Evolutionary conservation across 2,888 invertebrate species (phyloP).

Genomic region (Sicus ferrugineus): DNA sequence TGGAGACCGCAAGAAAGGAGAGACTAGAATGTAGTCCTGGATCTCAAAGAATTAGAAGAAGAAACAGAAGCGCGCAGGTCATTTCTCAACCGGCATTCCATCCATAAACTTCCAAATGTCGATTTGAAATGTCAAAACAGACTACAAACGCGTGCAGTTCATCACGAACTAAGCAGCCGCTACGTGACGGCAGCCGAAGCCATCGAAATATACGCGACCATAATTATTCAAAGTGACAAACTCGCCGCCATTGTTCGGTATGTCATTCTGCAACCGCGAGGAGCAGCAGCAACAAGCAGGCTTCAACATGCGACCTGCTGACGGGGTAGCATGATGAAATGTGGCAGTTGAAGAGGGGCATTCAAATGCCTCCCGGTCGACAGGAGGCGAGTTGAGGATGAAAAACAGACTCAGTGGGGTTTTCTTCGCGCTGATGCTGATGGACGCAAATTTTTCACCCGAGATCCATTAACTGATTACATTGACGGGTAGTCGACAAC

Average conservation of each 20-base stretch:
- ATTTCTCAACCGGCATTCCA: background rate
- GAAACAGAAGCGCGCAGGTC: background rate
- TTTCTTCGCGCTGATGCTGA: background rate
- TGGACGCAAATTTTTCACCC: background rate
- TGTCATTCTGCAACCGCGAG: background rate
- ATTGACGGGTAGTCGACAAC: background rate
- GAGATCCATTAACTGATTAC: background rate
- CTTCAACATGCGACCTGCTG: background rate
- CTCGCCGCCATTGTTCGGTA: slow-evolving; percentile 15
- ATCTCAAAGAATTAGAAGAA: background rate
- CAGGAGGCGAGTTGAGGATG: background rate
- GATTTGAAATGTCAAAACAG: background rate
- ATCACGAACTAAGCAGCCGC: background rate
- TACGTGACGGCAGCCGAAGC: background rate
- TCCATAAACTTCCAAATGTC: background rate
- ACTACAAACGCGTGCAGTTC: background rate
- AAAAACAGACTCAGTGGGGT: background rate
- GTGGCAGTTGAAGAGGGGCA: background rate
- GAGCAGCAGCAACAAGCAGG: too few species aligned
- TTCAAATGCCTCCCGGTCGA: background rate
- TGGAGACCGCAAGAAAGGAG: background rate
- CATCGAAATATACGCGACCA: slow-evolving; percentile 1
- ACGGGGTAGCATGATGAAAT: too few species aligned
- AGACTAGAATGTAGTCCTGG: background rate
- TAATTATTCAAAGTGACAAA: slow-evolving; percentile 30